A percentile compares a stretch with the other conserved stretches of the same genome.
Evolutionary conservation across 1,140 invertebrate genomes (phyloP).

Genomic region (Colletes latitarsis): DNA sequence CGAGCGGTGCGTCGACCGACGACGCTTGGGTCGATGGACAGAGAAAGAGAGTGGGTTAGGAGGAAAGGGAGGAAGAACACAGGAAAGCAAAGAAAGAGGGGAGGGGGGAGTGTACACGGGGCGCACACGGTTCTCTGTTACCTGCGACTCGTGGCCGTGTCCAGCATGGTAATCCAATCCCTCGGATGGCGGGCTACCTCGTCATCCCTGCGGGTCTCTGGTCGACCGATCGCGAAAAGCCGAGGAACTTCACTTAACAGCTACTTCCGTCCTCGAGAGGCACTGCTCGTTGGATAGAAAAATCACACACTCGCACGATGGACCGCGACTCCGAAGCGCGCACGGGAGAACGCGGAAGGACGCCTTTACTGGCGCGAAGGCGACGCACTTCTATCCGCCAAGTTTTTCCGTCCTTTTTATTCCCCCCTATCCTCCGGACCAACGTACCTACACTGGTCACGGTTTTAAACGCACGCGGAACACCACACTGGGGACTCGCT

Average conservation of each 20-base stretch:
- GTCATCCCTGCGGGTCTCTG: constrained; percentile 53
- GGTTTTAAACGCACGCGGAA: neutral
- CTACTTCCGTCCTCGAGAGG: constrained; percentile 23
- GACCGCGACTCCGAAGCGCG: constrained; percentile 10
- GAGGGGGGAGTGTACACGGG: constrained; percentile 26
- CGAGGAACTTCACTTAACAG: constrained; percentile 47
- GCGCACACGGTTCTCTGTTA: constrained; percentile 58
- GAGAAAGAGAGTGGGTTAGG: constrained; percentile 4
- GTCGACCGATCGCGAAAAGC: constrained; percentile 38
- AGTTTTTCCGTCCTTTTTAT: constrained; percentile 1
- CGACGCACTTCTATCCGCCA: constrained; percentile 37
- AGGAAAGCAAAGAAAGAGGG: constrained; percentile 13
- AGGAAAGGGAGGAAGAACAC: neutral
- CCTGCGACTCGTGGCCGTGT: constrained; percentile 72
- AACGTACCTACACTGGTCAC: neutral
- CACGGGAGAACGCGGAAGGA: constrained; percentile 50
- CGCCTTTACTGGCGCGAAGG: constrained; percentile 48
- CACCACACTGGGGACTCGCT: neutral
- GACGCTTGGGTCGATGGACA: constrained; percentile 3
- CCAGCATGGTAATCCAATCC: constrained; percentile 76
- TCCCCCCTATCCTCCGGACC: neutral
- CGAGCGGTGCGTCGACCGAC: constrained; percentile 12
- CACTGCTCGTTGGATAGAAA: constrained; percentile 38
- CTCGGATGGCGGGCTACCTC: constrained; percentile 57
- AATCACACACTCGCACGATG: constrained; percentile 42